Evolutionary conservation across 1,140 invertebrate genomes (phyloP), one percentile per base, ranked within the genome.

Genomic region (Zaprionus taronus): DNA sequence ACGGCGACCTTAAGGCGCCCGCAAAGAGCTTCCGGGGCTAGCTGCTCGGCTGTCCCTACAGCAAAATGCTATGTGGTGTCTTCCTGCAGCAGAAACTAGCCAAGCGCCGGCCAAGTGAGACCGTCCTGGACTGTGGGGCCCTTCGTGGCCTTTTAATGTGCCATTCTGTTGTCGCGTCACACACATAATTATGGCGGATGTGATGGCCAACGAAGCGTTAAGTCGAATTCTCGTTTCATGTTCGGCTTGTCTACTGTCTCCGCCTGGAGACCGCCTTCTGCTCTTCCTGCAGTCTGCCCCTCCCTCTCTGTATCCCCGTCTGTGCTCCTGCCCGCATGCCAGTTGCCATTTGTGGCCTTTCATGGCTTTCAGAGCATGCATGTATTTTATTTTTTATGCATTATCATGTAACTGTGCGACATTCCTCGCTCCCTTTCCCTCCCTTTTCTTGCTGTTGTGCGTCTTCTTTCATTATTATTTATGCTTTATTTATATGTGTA

Each of bases 101-200:
- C 65, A 36, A 38, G n/a, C 55, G 28, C 14, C 12, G 66, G 66
- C 51, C 61, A 51, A 31, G 24, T 61, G 31, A 36, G 34, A 22
- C 41, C 26, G 36, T n/a, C 12, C 20, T 14, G 51, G 47, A 38
- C 62, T 34, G 41, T 38, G 44, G 57, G 61, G 47, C 14, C 36
- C 17, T 22, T 51, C 58, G 36, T 63, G 66, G 64, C 69, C 86
- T 90, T 77, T 87, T 87, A 83, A 83, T 90, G 77, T 72, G 79
- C 77, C 73, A 78, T 83, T 83, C 77, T 78, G 68, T 67, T 72
- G 87, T 83, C 86, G 86, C 86, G 86, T 91, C 86, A 81, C 86
- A 87, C 83, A 87, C 83, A 91, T 91, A 91, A 91, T 91, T 91
- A 91, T 91, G 77, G 83, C 87, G 87, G 87, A 91, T 91, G 87